Conservation (phyloP, 1,140 invertebrate species). For the Anagrus nilaparvatae region DNA sequence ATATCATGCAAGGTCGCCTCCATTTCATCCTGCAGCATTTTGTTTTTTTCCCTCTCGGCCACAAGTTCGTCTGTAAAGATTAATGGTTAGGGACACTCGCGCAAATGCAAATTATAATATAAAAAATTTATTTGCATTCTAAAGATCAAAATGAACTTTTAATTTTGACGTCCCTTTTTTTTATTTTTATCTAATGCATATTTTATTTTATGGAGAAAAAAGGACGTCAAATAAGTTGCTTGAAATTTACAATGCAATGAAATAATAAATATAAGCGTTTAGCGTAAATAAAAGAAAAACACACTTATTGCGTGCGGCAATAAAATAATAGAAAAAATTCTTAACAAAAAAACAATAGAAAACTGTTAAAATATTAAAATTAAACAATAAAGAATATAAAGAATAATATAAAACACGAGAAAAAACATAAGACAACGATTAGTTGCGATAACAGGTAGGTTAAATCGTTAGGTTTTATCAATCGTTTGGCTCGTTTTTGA, state of each 20-base stretch:
- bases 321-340: too few species aligned
- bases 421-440: background rate
- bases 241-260: too few species aligned
- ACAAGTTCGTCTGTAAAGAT: constrained; percentile 87
- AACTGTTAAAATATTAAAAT: too few species aligned
- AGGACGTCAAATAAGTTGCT: too few species aligned
- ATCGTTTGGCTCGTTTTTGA: background rate
- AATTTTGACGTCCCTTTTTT: too few species aligned
- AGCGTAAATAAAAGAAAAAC: too few species aligned
- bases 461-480: constrained; percentile 5
- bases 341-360: too few species aligned
- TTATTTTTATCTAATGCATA: too few species aligned
- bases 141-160: too few species aligned
- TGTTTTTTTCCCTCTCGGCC: constrained; percentile 91
- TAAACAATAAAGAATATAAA: background rate
- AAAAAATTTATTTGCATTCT: constrained; percentile 7
- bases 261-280: too few species aligned
- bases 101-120: constrained; percentile 9
- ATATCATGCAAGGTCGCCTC: constrained; percentile 98
- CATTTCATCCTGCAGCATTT: constrained; percentile 95
- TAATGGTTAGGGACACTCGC: constrained; percentile 35
- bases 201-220: too few species aligned
- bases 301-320: too few species aligned
- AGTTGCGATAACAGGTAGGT: constrained; percentile 3
- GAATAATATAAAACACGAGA: background rate